Evolutionary conservation across 2,888 invertebrate species (phyloP).

Genomic region (Dione vanillae): DNA sequence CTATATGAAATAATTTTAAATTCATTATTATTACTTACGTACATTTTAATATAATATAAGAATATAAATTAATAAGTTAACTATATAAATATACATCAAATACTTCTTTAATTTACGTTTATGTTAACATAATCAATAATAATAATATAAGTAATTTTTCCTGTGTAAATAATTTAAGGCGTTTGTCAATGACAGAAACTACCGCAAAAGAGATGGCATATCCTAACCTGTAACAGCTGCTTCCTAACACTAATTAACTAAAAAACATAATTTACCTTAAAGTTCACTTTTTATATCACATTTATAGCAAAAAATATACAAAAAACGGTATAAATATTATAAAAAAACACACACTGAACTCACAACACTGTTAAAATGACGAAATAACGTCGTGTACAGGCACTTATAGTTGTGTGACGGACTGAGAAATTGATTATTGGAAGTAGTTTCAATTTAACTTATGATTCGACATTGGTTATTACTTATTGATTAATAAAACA

Average conservation of each 20-base stretch:
- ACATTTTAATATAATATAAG: neutral
- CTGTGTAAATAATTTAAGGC: neutral
- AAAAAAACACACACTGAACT: neutral
- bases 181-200: neutral
- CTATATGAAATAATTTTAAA: no score
- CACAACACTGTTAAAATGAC: neutral
- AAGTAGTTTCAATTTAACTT: constrained; percentile 40
- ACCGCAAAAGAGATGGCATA: constrained; percentile 15
- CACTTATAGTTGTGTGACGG: constrained; percentile 16
- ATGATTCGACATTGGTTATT: constrained; percentile 25
- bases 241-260: neutral
- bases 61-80: neutral
- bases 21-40: no score
- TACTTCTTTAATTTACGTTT: no score
- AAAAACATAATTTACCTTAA: constrained; percentile 7
- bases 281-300: neutral
- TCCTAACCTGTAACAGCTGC: constrained; percentile 10
- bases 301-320: neutral
- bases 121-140: no score
- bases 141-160: no score
- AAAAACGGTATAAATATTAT: neutral
- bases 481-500: constrained; percentile 28
- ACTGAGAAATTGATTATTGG: constrained; percentile 19
- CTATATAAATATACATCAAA: neutral
- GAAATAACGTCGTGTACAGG: neutral